Conservation (phyloP, 2,113 vertebrate species). For the Trogon melanurus region DNA sequence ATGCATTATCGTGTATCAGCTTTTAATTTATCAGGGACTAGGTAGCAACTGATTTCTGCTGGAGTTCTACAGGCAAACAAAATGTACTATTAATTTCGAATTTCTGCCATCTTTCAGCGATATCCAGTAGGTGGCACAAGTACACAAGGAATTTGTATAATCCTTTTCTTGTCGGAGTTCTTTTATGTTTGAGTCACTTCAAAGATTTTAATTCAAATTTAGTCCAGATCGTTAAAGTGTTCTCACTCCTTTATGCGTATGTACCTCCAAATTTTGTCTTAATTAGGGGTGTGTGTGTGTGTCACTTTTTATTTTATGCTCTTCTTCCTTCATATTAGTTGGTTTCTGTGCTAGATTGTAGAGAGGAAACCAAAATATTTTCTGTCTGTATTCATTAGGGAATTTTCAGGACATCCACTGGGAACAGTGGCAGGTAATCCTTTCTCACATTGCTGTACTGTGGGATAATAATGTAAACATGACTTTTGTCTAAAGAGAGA, state of each 20-base stretch:
- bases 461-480: not conserved
- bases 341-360: not conserved
- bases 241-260: not conserved
- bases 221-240: not conserved
- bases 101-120: fast-evolving
- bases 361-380: not conserved
- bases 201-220: not conserved
- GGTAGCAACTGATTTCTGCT: not conserved
- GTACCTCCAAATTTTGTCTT: not conserved
- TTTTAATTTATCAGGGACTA: not conserved
- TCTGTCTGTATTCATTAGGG: not conserved
- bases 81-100: not conserved
- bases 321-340: not conserved
- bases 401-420: not conserved
- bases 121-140: conserved; percentile 42
- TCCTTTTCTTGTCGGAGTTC: conserved; percentile 56
- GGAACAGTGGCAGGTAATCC: not conserved
- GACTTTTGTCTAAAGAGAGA: not conserved
- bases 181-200: conserved; percentile 19
- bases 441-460: not conserved
- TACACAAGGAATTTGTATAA: not conserved
- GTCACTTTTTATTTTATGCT: not conserved
- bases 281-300: not conserved
- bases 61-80: not conserved
- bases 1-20: fast-evolving